Base-by-base conservation (phyloP, 2,888 invertebrate species). In the Hypsopygia costalis region DNA sequence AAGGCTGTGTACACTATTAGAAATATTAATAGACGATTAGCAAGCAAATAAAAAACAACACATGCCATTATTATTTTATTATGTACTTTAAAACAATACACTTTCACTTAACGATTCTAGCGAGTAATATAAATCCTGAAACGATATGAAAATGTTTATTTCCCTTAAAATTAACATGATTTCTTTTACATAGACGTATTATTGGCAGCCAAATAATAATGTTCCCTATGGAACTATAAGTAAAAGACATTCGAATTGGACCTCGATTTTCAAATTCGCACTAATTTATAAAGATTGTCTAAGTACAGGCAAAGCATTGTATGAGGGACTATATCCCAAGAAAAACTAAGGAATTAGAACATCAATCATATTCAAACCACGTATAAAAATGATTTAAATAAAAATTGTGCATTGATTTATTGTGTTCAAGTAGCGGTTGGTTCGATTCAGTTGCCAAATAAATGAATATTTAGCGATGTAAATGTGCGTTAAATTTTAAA, bases 191-290 rank as follows among this genome's bases (percentile, higher is more conserved):
- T 77, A 72, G 72, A 68, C 71, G 73, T 73, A 62, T 68, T 76
- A n/a, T 68, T 72, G 75, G 69, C 71, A 64, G 67, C 61, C 65
- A 62, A 69, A 64, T 48, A 59, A 64, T 55, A 31, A 46, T 48
- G 68, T 73, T 67, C 71, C 70, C 66, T 73, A 67, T 56, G 69
- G 72, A 72, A 71, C 76, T 77, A 80, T 67, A 63, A 62, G 49
- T 71, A 81, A 78, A 69, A 85, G 79, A 85, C 79, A 76, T 77
- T 80, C 78, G 77, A 79, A 83, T 87, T 87, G 87, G 87, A 87
- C 87, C 87, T 79, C 87, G 68, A 73, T 83, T 81, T 46, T 82
- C 72, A 79, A 77, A 77, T 81, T 86, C 77, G 69, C 79, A 72
- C 81, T 85, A 81, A 80, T 70, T 70, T 75, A 78, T 64, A 31